These are phyloP conservation scores for Tor tambroides DNA, from an alignment of 2,113 vertebrate species.

Conservation along the genomic window DNA sequence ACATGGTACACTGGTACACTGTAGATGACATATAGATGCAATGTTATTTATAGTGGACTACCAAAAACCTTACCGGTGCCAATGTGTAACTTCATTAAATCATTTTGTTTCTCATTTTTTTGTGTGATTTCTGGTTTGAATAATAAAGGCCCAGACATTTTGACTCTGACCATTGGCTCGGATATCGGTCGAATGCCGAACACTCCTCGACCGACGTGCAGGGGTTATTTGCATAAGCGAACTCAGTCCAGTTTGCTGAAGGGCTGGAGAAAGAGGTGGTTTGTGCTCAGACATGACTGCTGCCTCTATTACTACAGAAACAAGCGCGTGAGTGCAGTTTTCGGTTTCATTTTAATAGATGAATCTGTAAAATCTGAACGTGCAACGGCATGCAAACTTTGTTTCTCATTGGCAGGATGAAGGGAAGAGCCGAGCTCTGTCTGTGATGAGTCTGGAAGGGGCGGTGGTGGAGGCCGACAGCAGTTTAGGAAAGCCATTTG, in stretches of 20 bases:
- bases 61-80: too few species aligned
- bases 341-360: background rate
- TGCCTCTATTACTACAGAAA: constrained; percentile 88
- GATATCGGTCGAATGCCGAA: constrained; percentile 87
- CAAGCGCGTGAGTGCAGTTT: constrained; percentile 81
- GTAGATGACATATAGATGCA: too few species aligned
- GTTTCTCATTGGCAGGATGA: constrained; percentile 79
- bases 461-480: constrained; percentile 81
- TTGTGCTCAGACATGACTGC: constrained; percentile 85
- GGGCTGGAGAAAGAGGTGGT: constrained; percentile 96
- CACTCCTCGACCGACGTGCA: constrained; percentile 83
- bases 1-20: too few species aligned
- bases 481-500: constrained; percentile 88
- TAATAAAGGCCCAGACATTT: constrained; percentile 80
- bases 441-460: constrained; percentile 83
- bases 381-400: background rate
- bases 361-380: background rate
- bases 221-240: constrained; percentile 87
- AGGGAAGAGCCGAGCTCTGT: constrained; percentile 80
- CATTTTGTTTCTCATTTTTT: background rate
- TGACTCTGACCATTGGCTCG: constrained; percentile 86
- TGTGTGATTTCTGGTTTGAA: background rate
- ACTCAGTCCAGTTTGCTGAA: constrained; percentile 85
- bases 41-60: too few species aligned
- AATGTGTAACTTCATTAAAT: too few species aligned